A percentile compares a stretch with the other conserved stretches of the same genome.
These are phyloP conservation scores for Apostichopus parvimensis DNA, from an alignment of 35 echinoderm and acorn worm species.

Conservation along the genomic window DNA sequence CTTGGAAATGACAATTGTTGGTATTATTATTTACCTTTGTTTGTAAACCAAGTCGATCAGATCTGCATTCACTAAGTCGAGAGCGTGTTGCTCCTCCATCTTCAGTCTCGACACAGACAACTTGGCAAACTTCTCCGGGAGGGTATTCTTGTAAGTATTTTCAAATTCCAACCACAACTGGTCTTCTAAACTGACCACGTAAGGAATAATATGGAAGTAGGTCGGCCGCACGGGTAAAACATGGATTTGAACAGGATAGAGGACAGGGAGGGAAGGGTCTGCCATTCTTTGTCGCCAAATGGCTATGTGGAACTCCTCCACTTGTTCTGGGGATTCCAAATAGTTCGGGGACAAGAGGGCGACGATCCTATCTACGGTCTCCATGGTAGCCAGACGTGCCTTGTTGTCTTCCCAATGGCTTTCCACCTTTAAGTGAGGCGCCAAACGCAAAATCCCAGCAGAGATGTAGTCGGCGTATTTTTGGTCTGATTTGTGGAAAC, in stretches of 20 bases:
- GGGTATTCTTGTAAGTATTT: background rate
- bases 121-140: background rate
- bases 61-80: constrained; percentile 13
- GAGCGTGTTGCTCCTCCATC: background rate
- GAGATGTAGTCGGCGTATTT: constrained; percentile 67
- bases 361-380: constrained; percentile 75
- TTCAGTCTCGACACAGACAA: background rate
- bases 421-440: constrained; percentile 50
- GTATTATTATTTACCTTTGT: background rate
- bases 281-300: constrained; percentile 78
- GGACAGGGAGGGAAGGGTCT: constrained; percentile 18
- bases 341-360: constrained; percentile 79
- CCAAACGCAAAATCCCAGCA: constrained; percentile 16
- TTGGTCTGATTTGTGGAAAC: constrained; percentile 60
- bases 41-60: constrained; percentile 6
- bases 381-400: constrained; percentile 60
- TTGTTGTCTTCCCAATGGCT: constrained; percentile 36
- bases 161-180: constrained; percentile 61
- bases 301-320: constrained; percentile 92
- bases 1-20: background rate
- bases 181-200: constrained; percentile 63
- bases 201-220: constrained; percentile 81
- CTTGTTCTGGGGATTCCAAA: constrained; percentile 75
- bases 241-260: constrained; percentile 75
- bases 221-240: constrained; percentile 77